These are phyloP conservation scores for Netelia melanura DNA, from an alignment of 2,888 invertebrate genomes.

Conservation along the genomic window DNA sequence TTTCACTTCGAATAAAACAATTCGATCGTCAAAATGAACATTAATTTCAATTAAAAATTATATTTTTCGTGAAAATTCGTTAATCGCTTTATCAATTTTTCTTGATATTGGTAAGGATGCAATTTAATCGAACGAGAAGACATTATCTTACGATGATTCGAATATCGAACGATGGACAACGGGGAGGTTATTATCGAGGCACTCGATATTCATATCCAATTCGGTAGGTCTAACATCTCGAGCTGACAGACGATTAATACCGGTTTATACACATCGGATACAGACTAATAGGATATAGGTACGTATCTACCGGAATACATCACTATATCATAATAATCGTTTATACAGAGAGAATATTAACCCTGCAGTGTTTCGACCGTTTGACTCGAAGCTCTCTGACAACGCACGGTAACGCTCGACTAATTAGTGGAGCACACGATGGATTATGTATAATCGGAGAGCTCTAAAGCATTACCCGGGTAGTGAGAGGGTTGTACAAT, in stretches of 20 bases:
- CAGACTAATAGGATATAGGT: not conserved
- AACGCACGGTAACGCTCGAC: not conserved
- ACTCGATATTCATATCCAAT: not conserved
- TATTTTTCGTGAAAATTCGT: no score
- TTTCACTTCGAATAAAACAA: no score
- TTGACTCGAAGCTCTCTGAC: constrained; percentile 4
- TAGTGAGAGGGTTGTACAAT: not conserved
- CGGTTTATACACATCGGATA: constrained; percentile 3
- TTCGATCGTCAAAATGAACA: no score
- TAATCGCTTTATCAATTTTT: no score
- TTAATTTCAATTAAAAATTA: no score
- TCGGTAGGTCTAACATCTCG: not conserved
- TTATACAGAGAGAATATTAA: constrained; percentile 6
- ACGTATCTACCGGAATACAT: not conserved
- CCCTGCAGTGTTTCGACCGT: not conserved
- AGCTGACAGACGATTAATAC: constrained; percentile 6
- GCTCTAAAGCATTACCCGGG: not conserved
- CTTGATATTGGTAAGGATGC: no score
- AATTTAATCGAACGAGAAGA: no score
- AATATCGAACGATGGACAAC: not conserved
- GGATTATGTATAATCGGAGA: constrained; percentile 30
- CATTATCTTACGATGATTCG: no score
- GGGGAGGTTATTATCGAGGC: not conserved
- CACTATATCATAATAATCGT: not conserved
- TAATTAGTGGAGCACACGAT: constrained; percentile 26